Evolutionary conservation across 2,113 vertebrate species (phyloP), one percentile per base, ranked within the genome.

Genomic region (Centropristis striata): DNA sequence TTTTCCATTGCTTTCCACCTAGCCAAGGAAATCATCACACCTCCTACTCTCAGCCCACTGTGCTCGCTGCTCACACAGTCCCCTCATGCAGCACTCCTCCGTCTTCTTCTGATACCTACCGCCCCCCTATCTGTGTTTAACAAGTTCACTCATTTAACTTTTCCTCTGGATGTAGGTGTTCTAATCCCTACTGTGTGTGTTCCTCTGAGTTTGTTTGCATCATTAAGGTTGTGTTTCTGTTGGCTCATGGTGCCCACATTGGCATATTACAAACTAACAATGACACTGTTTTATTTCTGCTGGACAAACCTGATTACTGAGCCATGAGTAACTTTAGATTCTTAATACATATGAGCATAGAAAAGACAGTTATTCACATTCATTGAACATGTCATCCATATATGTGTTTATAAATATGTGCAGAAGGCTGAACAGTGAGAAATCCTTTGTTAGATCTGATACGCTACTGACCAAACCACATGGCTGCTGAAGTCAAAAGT

Each of bases 1-100:
- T 50, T 84, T 84, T 66, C 63, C 72, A 76, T 85, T 78, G 23
- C 73, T 73, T n/a, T 23, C 20, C 39, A 4, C 14, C 27, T 25
- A n/a, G 74, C 55, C 49, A 12, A 72, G 60, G 18, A 23, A 46
- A 60, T 58, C 42, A 60, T 65, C 8, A 15, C 61, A 75, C 37
- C 81, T 71, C 71, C 58, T 4, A 14, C 83, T 76, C 70, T 49
- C 65, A 15, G 28, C 25, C 3, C 64, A 23, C 18, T 68, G 2
- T 27, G 51, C 51, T 47, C 10, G 4, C 60, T 8, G 21, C 25
- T 49, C 73, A n/a, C 20, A 20, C 66, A 1, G 57, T 47, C 16
- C 7, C 66, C 16, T 37, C 18, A 25, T 57, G 47, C 54, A 46
- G 46, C 32, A 51, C 27, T 8, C 37, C 28, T 15, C 14, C 3